Evolutionary conservation across 2,888 invertebrate genomes (phyloP), one percentile per base, ranked within the genome.

Genomic region (Nomada flava): DNA sequence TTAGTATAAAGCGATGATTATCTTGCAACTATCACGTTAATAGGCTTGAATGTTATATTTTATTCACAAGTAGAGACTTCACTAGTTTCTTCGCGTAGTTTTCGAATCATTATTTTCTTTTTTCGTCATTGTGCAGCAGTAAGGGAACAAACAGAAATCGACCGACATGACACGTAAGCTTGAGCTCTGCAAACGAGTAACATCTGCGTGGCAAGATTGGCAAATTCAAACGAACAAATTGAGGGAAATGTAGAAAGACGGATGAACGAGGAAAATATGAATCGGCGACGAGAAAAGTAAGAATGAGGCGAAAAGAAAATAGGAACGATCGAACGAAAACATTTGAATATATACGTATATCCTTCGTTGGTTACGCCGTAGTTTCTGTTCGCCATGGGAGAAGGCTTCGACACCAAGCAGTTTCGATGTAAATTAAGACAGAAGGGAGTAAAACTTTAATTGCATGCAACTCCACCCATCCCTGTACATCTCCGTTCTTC

Each of bases 391-490:
- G 42, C 64, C 67, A 11, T 20, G 47, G 36, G 60, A 63, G 72
- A 84, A 86, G 82, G 69, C 84, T 84, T 82, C 89, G 89, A 92
- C 88, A 86, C 85, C 80, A n/a, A 73, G 79, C 64, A 65, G 77
- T 84, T 82, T 82, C 68, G 64, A 70, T 83, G 83, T 86, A 88
- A 89, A 91, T 89, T 89, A 89, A 89, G 89, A 90, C 86, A 77
- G 84, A 77, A 83, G 85, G 76, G 87, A 89, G 88, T 89, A 87
- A 88, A 91, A 91, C 90, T 90, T 92, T 91, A 92, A 92, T 92
- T 91, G 89, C 89, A 90, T 89, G 91, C 88, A 91, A 82, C 85
- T 90, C 75, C 85, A 82, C 79, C 81, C 79, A 52, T 71, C 59
- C 65, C 52, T 18, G 7, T 18, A 3, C n/a, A 9, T 18, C 47